These are phyloP conservation scores for Abrostola tripartita DNA, from an alignment of 2,888 invertebrate genomes.

Conservation along the genomic window DNA sequence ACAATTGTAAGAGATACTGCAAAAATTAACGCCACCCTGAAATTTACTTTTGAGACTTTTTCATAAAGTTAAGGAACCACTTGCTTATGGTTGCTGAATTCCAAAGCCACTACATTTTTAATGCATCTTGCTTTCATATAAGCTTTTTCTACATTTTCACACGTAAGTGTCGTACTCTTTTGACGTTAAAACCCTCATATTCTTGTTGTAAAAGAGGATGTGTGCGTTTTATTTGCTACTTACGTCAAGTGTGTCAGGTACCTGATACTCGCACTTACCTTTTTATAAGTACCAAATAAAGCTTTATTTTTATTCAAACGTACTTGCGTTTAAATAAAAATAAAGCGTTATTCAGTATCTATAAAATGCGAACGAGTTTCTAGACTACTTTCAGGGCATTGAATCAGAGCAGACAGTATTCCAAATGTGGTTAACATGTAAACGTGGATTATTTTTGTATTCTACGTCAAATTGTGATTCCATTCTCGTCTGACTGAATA, in stretches of 20 bases:
- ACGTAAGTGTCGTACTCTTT: conserved; percentile 74
- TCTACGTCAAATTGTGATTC: conserved; percentile 27
- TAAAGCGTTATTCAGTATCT: conserved; percentile 23
- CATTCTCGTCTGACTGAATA: background rate
- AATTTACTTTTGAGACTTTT: conserved; percentile 55
- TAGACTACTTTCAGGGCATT: conserved; percentile 36
- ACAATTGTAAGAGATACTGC: conserved; percentile 28
- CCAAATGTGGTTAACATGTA: conserved; percentile 33
- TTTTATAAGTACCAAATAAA: conserved; percentile 5
- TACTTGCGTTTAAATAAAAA: background rate
- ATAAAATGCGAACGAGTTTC: conserved; percentile 20
- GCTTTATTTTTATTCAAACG: conserved; percentile 4
- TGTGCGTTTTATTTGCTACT: conserved; percentile 38
- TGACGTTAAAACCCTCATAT: conserved; percentile 63
- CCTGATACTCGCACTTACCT: conserved; percentile 8
- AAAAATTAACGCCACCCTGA: conserved; percentile 37
- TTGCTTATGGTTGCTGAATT: conserved; percentile 66
- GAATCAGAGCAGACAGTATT: conserved; percentile 36
- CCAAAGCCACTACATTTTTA: conserved; percentile 68
- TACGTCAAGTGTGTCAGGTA: conserved; percentile 28
- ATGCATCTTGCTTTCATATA: conserved; percentile 70
- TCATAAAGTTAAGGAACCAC: conserved; percentile 63
- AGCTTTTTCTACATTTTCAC: conserved; percentile 68
- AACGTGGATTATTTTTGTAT: conserved; percentile 51
- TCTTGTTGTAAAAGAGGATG: conserved; percentile 33